Conservation (phyloP, 2,113 vertebrate genomes). For the Ceratotherium simum region DNA sequence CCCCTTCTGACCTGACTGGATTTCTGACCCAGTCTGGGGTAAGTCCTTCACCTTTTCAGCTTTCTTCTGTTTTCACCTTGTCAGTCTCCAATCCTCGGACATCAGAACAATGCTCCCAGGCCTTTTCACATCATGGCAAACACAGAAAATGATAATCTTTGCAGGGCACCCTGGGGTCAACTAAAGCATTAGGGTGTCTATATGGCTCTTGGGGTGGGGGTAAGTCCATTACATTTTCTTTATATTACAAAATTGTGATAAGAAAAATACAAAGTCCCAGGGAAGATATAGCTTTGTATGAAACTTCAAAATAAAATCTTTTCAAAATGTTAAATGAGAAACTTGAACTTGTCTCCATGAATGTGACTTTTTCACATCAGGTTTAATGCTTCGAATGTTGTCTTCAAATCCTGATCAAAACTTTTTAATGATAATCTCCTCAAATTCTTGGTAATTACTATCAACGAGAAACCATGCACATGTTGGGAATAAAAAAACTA, state of each 20-base stretch:
- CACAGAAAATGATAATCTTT: neutral
- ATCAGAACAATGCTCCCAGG: neutral
- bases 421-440: conserved; percentile 32
- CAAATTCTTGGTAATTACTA: neutral
- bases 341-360: neutral
- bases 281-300: neutral
- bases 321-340: conserved; percentile 43
- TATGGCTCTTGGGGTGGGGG: no score
- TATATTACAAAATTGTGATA: neutral
- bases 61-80: neutral
- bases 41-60: neutral
- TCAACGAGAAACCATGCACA: neutral
- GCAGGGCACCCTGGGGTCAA: neutral
- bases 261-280: conserved; percentile 37
- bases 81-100: neutral
- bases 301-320: conserved; percentile 51
- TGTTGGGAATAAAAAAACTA: conserved; percentile 30
- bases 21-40: neutral
- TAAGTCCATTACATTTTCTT: neutral
- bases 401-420: conserved; percentile 25
- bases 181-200: neutral
- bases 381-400: neutral
- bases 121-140: neutral
- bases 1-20: neutral
- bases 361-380: neutral